phyloP scores from a whole-genome alignment of 1,140 invertebrate species.

The Bombus affinis region DNA sequence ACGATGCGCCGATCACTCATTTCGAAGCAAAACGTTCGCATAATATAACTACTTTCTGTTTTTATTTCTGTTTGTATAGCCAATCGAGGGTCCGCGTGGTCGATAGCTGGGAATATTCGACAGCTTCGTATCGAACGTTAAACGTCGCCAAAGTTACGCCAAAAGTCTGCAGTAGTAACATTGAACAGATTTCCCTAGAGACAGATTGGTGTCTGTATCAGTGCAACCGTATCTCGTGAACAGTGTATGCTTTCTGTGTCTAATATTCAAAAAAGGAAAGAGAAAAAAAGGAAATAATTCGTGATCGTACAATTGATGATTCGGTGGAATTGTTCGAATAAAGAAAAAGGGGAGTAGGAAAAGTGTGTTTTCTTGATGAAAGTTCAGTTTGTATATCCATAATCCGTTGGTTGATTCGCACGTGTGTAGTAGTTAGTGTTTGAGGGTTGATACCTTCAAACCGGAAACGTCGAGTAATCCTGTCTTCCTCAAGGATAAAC shows the following conservation, averaged over 20 bases:
- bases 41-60: neutral
- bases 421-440: conserved; percentile 63
- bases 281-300: neutral
- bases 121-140: conserved; percentile 17
- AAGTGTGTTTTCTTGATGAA: neutral
- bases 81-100: neutral
- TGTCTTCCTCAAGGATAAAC: conserved; percentile 74
- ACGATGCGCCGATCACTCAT: too few relatives aligned
- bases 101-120: conserved; percentile 17
- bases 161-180: neutral
- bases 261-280: neutral
- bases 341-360: neutral
- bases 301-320: too few relatives aligned
- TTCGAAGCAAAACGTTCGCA: too few relatives aligned
- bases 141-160: neutral
- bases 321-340: too few relatives aligned
- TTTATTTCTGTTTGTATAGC: conserved; percentile 25
- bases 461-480: conserved; percentile 65
- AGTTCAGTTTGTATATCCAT: neutral
- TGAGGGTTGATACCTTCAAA: conserved; percentile 76
- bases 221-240: conserved; percentile 42
- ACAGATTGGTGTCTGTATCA: conserved; percentile 10
- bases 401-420: conserved; percentile 24
- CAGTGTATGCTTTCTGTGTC: conserved; percentile 41
- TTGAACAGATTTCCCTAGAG: neutral